These are phyloP conservation scores for Disparrhopalites patrizii DNA, from an alignment of 2,888 invertebrate species.

Conservation along the genomic window DNA sequence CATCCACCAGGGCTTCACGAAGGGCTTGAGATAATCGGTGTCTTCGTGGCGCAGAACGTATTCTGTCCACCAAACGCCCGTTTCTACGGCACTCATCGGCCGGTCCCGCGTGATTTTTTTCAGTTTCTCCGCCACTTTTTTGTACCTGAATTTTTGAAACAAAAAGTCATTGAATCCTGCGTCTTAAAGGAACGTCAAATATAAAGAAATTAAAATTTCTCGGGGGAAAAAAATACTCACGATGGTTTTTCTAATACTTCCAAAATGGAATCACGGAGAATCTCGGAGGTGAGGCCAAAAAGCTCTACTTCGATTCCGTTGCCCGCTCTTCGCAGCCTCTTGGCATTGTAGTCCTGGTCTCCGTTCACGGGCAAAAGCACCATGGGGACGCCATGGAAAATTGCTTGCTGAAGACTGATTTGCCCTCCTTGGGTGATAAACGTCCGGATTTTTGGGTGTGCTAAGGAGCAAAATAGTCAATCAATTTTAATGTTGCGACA, in stretches of 20 bases:
- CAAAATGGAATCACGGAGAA: background rate
- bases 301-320: conserved; percentile 24
- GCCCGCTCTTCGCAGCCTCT: background rate
- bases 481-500: too few relatives aligned
- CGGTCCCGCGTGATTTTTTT: conserved; percentile 7
- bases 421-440: background rate
- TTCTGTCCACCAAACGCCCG: conserved; percentile 22
- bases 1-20: conserved; percentile 24
- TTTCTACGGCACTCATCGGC: conserved; percentile 4
- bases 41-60: conserved; percentile 21
- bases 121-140: background rate
- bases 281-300: background rate
- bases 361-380: background rate
- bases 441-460: background rate
- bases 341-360: conserved; percentile 24
- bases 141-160: conserved; percentile 1
- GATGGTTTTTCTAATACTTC: background rate
- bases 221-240: too few relatives aligned
- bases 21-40: conserved; percentile 13
- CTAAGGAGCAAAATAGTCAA: too few relatives aligned
- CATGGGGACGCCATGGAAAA: background rate
- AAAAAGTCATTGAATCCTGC: too few relatives aligned
- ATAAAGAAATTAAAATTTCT: too few relatives aligned
- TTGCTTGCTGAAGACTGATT: background rate
- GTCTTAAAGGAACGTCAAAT: too few relatives aligned